Percentiles rank a stretch among this genome's conserved stretches.
Evolutionary conservation across 2,888 invertebrate species (phyloP).

Genomic region (Epinotia bilunana): DNA sequence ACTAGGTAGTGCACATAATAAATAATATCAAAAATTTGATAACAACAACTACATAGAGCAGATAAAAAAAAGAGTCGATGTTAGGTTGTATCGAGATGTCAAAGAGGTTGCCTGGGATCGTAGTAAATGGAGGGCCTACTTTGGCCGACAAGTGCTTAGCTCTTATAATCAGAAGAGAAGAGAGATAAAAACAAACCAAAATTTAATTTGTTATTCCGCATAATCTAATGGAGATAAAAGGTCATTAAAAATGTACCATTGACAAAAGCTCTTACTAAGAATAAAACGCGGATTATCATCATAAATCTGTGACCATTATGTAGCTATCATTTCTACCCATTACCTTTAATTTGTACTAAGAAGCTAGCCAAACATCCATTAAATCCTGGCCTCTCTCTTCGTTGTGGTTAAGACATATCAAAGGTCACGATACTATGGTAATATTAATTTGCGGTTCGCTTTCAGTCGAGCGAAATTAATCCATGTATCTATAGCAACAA

Average conservation of each 20-base stretch:
- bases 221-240: conserved; percentile 26
- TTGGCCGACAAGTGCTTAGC: too few species aligned
- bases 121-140: too few species aligned
- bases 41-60: too few species aligned
- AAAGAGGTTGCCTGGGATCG: too few species aligned
- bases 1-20: too few species aligned
- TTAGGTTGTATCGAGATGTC: too few species aligned
- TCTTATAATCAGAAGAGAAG: too few species aligned
- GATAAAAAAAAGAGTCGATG: too few species aligned
- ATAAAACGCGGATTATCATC: conserved; percentile 58
- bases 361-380: conserved; percentile 52
- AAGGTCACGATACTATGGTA: conserved; percentile 28
- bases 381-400: conserved; percentile 46
- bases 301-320: conserved; percentile 59
- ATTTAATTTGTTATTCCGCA: conserved; percentile 4
- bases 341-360: conserved; percentile 61
- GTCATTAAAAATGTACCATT: conserved; percentile 39
- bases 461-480: not conserved
- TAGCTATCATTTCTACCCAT: conserved; percentile 61
- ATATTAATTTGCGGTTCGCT: not conserved
- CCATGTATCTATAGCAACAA: not conserved
- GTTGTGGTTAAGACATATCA: conserved; percentile 6
- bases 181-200: not conserved
- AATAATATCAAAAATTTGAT: too few species aligned
- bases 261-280: conserved; percentile 40